Conservation (phyloP, 2,888 invertebrate species). For the Diaperis boleti region DNA sequence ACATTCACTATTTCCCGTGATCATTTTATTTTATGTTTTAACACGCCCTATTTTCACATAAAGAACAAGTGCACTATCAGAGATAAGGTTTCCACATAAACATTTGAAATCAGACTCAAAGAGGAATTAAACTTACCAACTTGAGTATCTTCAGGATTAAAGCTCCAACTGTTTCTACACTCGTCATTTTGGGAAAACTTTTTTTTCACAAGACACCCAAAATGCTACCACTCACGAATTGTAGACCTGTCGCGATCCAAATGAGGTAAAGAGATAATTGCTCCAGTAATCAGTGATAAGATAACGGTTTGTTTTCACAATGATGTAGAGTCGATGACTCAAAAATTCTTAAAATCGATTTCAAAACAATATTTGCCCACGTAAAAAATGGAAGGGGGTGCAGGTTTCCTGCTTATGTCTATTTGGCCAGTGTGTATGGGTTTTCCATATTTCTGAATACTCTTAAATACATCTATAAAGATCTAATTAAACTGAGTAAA, state of each 20-base stretch:
- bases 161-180: constrained; percentile 83
- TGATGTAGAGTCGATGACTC: constrained; percentile 32
- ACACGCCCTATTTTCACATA: constrained; percentile 11
- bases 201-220: not conserved
- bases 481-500: too few relatives aligned
- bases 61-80: constrained; percentile 34
- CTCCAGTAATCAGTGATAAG: constrained; percentile 41
- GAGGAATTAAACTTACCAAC: constrained; percentile 76
- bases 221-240: constrained; percentile 27
- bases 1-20: not conserved
- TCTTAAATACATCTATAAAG: too few relatives aligned
- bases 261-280: constrained; percentile 46
- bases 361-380: constrained; percentile 19
- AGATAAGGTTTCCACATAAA: constrained; percentile 27
- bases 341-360: constrained; percentile 14
- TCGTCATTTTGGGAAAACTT: constrained; percentile 77
- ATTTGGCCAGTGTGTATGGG: too few relatives aligned
- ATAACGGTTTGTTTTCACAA: constrained; percentile 23
- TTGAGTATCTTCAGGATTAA: constrained; percentile 85
- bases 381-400: too few relatives aligned
- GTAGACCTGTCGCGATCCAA: constrained; percentile 48
- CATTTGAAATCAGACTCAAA: not conserved
- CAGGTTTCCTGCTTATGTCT: too few relatives aligned
- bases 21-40: not conserved
- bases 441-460: too few relatives aligned